Evolutionary conservation across 2,113 vertebrate species (phyloP).

Genomic region (Oncorhynchus tshawytscha): DNA sequence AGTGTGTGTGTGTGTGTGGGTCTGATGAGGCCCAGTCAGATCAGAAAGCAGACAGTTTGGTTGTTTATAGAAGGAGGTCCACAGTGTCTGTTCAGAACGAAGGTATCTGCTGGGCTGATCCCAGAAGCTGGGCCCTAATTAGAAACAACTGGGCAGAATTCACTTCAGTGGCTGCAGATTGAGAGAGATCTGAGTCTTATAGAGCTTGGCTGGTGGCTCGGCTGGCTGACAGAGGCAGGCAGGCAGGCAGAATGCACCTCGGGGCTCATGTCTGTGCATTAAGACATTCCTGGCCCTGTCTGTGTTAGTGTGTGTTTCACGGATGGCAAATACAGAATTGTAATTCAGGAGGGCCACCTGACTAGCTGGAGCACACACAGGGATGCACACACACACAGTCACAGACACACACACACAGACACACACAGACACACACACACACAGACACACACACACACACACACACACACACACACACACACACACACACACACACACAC

Average conservation of each 20-base stretch:
- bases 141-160: conserved; percentile 75
- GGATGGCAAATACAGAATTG: conserved; percentile 53
- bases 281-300: conserved; percentile 47
- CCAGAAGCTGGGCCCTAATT: conserved; percentile 73
- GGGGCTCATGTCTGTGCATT: conserved; percentile 66
- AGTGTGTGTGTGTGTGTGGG: too few relatives aligned
- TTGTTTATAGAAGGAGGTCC: conserved; percentile 77
- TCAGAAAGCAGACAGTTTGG: conserved; percentile 59
- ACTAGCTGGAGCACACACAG: background rate
- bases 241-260: conserved; percentile 42
- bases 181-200: conserved; percentile 66
- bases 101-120: conserved; percentile 73
- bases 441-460: background rate
- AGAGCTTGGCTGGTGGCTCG: conserved; percentile 65
- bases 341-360: conserved; percentile 36
- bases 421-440: conserved; percentile 16
- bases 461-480: background rate
- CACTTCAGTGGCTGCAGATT: conserved; percentile 61
- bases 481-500: conserved; percentile 12
- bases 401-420: background rate
- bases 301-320: conserved; percentile 58
- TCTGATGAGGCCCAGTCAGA: conserved; percentile 41
- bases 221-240: conserved; percentile 60
- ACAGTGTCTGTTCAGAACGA: conserved; percentile 61
- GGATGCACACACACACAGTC: background rate